Base-by-base conservation (phyloP, 2,797 vertebrate genomes). In the Euthynnus affinis region DNA sequence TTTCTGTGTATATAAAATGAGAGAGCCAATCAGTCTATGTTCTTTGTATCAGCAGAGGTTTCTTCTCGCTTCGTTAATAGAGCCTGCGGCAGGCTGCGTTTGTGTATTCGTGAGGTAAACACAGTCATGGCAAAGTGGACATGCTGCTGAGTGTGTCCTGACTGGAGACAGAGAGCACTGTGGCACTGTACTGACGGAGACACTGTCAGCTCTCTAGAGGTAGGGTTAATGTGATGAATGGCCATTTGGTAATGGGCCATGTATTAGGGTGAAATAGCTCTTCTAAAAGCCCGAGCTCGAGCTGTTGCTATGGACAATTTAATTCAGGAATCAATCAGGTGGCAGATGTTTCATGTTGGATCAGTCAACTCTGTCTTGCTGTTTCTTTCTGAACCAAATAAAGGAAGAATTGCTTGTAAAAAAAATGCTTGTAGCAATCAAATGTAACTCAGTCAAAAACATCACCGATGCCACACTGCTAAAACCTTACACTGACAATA, bases 301-400 rank as follows among this genome's bases (percentile, higher is more conserved):
- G 87, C 80, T 12, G 66, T 89, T 87, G 85, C 85, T 89, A 77
- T 85, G 91, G 90, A 73, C 89, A 76, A 91, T 91, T 92, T 92
- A 84, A 92, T 89, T 87, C 66, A 86, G 76, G 79, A 92, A 93
- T 89, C 84, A 90, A 80, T 93, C 91, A 92, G 82, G 83, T 88
- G 82, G 89, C 94, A 94, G 91, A 92, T 94, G 92, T 93, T 94
- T 93, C 83, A 80, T 92, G 90, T 93, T 86, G 80, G 60, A 82
- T 82, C 83, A 74, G 78, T 79, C 82, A 73, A 57, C 71, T 80
- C 61, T 42, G 64, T 82, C 70, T 61, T 34, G 22, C 40, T 51
- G 79, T 69, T 61, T 22, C 61, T 74, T 66, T 81, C 29, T 83
- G 23, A 75, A 71, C 42, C 62, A 42, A 71, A 80, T 29, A 17